Evolutionary conservation across 1,140 invertebrate genomes (phyloP), one percentile per base, ranked within the genome.

Genomic region (Cotesia glomerata): DNA sequence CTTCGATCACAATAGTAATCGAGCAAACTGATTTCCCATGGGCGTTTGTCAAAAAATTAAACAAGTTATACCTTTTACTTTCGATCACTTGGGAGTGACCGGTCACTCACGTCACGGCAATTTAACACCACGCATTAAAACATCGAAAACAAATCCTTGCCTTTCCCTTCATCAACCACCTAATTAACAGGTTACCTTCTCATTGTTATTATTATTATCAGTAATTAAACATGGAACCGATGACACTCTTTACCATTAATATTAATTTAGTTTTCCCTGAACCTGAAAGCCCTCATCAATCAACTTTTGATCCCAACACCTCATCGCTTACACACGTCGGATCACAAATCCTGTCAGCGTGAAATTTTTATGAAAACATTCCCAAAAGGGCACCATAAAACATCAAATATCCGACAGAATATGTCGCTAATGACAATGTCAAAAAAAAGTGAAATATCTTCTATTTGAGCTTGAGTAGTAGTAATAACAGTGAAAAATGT

Each of bases 61-160:
- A 35, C 62, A 64, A 64, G 39, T 49, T 64, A 64, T 36, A 64
- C 35, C 13, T 11, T 45, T 64, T n/a, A 11, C 36, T 64, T 64
- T n/a, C 36, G 14, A 36, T 62, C 59, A 62, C 59, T 35, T 14
- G 35, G 59, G 59, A 35, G 26, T 11, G 13, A 26, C 39, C 62
- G 39, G 13, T 36, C 13, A 35, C n/a, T 3, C n/a, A 7, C 26
- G 62, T 64, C 62, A 64, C 34, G 34, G 18, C 16, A 64, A 64
- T 64, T 64, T 49, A 49, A 34, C 39, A 49, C 62, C 13, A 35
- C 35, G 45, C 62, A 64, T 64, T 64, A 35, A 64, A 64, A 45
- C 39, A 45, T 45, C 39, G 11, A 7, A 9, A 45, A 45, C 39
- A 7, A 45, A 45, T 45, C 7, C 39, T 11, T 45, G 7, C 39